Conservation (phyloP, 1,140 invertebrate species). For the Aporrectodea caliginosa region DNA sequence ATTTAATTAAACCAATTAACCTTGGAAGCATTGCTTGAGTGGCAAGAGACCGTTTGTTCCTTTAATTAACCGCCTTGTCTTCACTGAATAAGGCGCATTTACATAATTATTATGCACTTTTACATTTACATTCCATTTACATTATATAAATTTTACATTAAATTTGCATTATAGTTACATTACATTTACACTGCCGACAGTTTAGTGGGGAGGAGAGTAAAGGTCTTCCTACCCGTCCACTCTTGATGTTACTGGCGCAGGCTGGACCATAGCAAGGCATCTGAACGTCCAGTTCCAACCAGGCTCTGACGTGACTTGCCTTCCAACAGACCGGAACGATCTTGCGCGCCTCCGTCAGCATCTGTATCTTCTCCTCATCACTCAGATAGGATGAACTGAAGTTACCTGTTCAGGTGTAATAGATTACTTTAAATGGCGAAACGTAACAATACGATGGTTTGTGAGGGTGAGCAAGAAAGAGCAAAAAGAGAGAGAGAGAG, state of each 20-base stretch:
- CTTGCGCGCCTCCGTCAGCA: constrained; percentile 77
- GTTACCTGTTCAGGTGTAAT: not conserved
- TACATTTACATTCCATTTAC: not conserved
- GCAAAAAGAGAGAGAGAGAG: too few species aligned
- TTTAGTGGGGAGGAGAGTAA: too few species aligned
- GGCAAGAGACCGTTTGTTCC: too few species aligned
- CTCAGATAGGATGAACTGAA: not conserved
- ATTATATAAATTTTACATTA: not conserved
- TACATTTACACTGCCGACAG: too few species aligned
- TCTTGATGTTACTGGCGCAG: constrained; percentile 88
- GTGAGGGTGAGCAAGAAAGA: too few species aligned
- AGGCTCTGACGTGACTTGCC: constrained; percentile 84
- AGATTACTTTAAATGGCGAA: too few species aligned
- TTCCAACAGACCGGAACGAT: constrained; percentile 68
- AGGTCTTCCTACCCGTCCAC: constrained; percentile 83
- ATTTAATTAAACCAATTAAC: too few species aligned
- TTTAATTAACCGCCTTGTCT: not conserved
- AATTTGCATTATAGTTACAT: constrained; percentile 3
- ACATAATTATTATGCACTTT: not conserved
- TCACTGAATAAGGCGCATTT: not conserved
- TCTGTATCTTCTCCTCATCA: constrained; percentile 65
- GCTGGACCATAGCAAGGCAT: constrained; percentile 87
- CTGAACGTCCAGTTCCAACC: constrained; percentile 85
- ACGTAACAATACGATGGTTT: too few species aligned
- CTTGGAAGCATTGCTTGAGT: too few species aligned